phyloP scores from a whole-genome alignment of 2,888 invertebrate species.

The Neria commutata region DNA sequence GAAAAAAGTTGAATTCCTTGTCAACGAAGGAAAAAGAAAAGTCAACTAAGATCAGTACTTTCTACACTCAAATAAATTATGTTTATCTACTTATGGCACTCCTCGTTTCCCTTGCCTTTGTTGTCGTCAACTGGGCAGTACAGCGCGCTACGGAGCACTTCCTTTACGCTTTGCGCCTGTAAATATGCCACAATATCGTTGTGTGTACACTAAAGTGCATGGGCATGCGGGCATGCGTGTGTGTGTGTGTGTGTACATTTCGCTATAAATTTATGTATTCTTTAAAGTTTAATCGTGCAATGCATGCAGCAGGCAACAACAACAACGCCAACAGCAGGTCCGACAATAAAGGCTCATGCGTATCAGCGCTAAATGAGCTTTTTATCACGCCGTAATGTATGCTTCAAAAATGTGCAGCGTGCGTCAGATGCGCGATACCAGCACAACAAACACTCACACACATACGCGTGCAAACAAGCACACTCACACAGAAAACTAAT shows the following conservation, averaged over 20 bases:
- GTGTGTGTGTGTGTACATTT: constrained; percentile 9
- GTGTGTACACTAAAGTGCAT: too few relatives aligned
- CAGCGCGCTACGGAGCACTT: not conserved
- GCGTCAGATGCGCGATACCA: not conserved
- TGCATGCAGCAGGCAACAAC: too few relatives aligned
- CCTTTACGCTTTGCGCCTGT: not conserved
- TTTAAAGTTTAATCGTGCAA: constrained; percentile 23
- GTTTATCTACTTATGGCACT: not conserved
- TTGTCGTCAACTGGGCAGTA: too few relatives aligned
- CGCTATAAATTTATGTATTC: constrained; percentile 29
- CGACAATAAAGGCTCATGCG: not conserved
- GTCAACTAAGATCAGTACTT: too few relatives aligned
- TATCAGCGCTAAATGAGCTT: not conserved
- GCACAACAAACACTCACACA: not conserved
- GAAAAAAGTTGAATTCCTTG: too few relatives aligned
- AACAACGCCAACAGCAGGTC: not conserved
- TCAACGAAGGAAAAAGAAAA: too few relatives aligned
- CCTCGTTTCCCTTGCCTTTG: too few relatives aligned
- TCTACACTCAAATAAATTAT: not conserved
- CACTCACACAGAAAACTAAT: not conserved
- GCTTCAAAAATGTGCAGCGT: constrained; percentile 18
- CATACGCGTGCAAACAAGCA: not conserved
- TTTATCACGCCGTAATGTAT: constrained; percentile 34
- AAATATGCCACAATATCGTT: not conserved
- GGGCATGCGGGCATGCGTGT: constrained; percentile 7